Evolutionary conservation across 2,888 invertebrate species (phyloP).

Genomic region (Lycaena phlaeas): DNA sequence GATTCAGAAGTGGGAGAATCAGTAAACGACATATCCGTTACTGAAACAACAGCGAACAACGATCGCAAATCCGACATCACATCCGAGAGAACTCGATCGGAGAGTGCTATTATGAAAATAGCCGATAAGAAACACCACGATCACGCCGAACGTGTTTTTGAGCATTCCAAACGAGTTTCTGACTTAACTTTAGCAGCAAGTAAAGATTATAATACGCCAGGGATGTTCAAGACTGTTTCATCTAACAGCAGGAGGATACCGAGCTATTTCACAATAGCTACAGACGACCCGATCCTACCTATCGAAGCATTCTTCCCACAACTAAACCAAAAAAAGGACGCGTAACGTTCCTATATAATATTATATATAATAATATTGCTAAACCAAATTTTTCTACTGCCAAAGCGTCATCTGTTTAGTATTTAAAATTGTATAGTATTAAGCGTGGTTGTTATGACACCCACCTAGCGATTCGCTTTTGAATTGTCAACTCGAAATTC

Average conservation of each 20-base stretch:
- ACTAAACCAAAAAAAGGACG: constrained; percentile 75
- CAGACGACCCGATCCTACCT: constrained; percentile 85
- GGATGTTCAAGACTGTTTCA: constrained; percentile 79
- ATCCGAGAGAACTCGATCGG: constrained; percentile 61
- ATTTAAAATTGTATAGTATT: constrained; percentile 19
- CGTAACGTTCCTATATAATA: constrained; percentile 43
- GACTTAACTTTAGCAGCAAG: constrained; percentile 82
- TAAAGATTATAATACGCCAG: constrained; percentile 80
- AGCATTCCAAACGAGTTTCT: constrained; percentile 79
- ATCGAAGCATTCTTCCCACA: constrained; percentile 87
- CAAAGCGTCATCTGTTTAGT: constrained; percentile 39
- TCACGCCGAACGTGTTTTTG: constrained; percentile 52
- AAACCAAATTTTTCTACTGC: constrained; percentile 61
- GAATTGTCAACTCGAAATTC: constrained; percentile 1
- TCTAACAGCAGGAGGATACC: constrained; percentile 76
- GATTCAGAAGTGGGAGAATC: constrained; percentile 54
- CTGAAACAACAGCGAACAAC: constrained; percentile 39
- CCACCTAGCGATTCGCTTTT: constrained; percentile 11
- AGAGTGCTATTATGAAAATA: constrained; percentile 73
- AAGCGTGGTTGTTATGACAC: constrained; percentile 15
- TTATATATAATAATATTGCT: constrained; percentile 30
- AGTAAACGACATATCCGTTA: constrained; percentile 49
- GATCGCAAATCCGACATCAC: constrained; percentile 46
- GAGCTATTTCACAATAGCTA: constrained; percentile 81
- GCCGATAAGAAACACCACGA: constrained; percentile 65